Conservation (phyloP, 2,797 vertebrate genomes). For the Megalops cyprinoides region DNA sequence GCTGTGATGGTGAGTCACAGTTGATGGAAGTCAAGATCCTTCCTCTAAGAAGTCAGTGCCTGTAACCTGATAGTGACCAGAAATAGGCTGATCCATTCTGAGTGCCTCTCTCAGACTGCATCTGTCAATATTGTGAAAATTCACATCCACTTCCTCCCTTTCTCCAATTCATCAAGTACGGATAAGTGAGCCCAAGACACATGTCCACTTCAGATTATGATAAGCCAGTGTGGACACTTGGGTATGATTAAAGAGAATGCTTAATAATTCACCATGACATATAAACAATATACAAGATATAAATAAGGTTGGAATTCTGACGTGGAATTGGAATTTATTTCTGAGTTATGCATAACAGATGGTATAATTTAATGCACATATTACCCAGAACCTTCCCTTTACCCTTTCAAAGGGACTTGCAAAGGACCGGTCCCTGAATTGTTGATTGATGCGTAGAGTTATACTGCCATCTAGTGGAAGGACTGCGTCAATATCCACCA, state of each 20-base stretch:
- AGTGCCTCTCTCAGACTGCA: conserved; percentile 59
- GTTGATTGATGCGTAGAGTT: conserved; percentile 59
- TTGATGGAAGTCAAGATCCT: conserved; percentile 57
- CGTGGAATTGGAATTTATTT: neutral
- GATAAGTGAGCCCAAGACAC: neutral
- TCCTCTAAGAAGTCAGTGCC: conserved; percentile 66
- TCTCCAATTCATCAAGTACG: neutral
- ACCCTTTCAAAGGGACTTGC: neutral
- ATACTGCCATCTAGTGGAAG: conserved; percentile 70
- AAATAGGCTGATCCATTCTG: conserved; percentile 54
- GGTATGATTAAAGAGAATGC: neutral
- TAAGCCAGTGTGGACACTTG: neutral
- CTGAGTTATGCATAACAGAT: neutral
- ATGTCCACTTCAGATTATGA: neutral
- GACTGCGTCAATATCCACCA: neutral
- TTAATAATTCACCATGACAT: neutral
- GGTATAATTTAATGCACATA: neutral
- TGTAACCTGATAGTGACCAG: conserved; percentile 68
- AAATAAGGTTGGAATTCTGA: neutral
- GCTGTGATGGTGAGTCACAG: conserved; percentile 64
- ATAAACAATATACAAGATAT: neutral
- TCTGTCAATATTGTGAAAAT: conserved; percentile 67
- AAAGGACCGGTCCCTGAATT: neutral
- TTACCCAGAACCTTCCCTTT: neutral
- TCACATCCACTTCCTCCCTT: conserved; percentile 39